These are phyloP conservation scores for Nerophis ophidion DNA, from an alignment of 2,113 vertebrate genomes.

Conservation along the genomic window DNA sequence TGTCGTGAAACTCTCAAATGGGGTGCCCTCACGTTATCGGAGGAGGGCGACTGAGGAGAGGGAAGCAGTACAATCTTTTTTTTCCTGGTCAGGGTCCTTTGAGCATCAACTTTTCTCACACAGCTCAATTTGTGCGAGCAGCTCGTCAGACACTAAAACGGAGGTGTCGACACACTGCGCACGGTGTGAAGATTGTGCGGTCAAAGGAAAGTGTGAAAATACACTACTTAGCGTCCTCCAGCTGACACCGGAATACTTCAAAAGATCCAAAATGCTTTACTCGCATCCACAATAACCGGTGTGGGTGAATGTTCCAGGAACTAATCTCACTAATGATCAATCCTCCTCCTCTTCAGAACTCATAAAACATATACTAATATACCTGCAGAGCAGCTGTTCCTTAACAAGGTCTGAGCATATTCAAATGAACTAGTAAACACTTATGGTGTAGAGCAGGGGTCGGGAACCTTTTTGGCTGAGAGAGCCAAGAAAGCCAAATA, in stretches of 20 bases:
- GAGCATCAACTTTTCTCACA: slow-evolving; percentile 15
- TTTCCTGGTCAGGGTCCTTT: slow-evolving; percentile 9
- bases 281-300: too few species aligned
- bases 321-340: background rate
- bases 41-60: too few species aligned
- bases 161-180: slow-evolving; percentile 11
- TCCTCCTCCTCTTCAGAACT: slow-evolving; percentile 8
- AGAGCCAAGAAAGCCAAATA: too few species aligned
- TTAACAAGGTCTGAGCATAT: slow-evolving; percentile 19
- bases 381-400: slow-evolving; percentile 25
- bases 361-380: slow-evolving; percentile 1
- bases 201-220: background rate
- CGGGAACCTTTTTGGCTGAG: too few species aligned
- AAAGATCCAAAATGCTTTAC: too few species aligned
- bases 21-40: too few species aligned
- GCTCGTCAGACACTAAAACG: slow-evolving; percentile 25
- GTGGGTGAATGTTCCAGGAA: too few species aligned
- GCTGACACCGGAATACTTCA: background rate
- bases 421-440: slow-evolving; percentile 25
- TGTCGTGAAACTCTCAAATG: slow-evolving; percentile 13
- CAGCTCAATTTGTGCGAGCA: slow-evolving; percentile 8
- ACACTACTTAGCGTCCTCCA: background rate
- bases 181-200: slow-evolving; percentile 4
- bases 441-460: too few species aligned
- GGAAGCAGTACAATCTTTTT: background rate